Percentiles rank a stretch among this genome's conserved stretches.
Evolutionary conservation across 2,888 invertebrate genomes (phyloP).

Genomic region (Torymus texanus): DNA sequence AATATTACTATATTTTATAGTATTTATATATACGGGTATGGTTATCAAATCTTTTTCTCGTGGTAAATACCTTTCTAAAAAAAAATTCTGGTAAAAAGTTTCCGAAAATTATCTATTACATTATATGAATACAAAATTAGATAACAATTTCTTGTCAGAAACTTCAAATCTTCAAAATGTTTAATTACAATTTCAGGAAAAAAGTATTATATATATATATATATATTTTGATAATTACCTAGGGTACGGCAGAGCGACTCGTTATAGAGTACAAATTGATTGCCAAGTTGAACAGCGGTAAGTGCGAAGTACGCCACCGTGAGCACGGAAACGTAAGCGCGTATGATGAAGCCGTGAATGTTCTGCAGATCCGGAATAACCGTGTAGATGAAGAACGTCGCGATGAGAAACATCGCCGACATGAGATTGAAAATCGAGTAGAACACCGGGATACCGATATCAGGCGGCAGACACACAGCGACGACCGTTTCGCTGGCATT

Average conservation of each 20-base stretch:
- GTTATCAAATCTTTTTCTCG: no score
- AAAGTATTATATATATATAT: neutral
- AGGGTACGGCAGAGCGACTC: slow-evolving; percentile 43
- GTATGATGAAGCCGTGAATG: slow-evolving; percentile 68
- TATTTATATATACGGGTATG: no score
- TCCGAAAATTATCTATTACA: no score
- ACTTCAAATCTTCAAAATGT: no score
- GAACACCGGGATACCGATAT: neutral
- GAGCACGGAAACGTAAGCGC: slow-evolving; percentile 65
- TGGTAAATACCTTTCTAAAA: no score
- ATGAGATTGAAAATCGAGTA: slow-evolving; percentile 63
- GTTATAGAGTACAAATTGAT: slow-evolving; percentile 12
- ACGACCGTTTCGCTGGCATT: slow-evolving; percentile 51
- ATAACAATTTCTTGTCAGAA: no score
- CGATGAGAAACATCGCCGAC: slow-evolving; percentile 65
- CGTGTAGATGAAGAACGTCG: slow-evolving; percentile 67
- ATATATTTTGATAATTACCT: slow-evolving; percentile 53
- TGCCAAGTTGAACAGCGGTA: slow-evolving; percentile 61
- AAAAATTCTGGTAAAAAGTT: no score
- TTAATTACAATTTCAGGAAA: no score
- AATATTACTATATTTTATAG: no score
- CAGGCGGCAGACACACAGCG: slow-evolving; percentile 49
- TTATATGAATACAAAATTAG: no score
- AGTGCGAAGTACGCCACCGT: slow-evolving; percentile 65
- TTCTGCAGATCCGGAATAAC: slow-evolving; percentile 67